Percentiles rank a stretch among this genome's conserved stretches.
Conservation (phyloP, 2,888 invertebrate genomes). For the Lasiommata megera region DNA sequence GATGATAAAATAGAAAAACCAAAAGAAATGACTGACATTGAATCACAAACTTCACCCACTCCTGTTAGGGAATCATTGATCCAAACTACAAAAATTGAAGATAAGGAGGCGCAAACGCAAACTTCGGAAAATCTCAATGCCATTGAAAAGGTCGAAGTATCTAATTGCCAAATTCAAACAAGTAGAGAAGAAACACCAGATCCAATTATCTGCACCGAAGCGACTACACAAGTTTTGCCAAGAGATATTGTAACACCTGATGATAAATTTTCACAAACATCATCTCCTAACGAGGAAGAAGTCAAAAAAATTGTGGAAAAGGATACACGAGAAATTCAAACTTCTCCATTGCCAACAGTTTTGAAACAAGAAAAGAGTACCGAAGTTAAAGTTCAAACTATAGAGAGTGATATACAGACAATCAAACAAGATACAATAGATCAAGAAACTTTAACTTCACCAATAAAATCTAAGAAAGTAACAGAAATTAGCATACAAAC, state of each 20-base stretch:
- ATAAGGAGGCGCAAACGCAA: slow-evolving; percentile 64
- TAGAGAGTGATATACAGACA: slow-evolving; percentile 68
- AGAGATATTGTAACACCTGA: slow-evolving; percentile 59
- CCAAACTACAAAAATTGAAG: slow-evolving; percentile 83
- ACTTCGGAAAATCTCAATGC: slow-evolving; percentile 56
- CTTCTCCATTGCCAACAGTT: slow-evolving; percentile 68
- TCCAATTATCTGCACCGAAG: slow-evolving; percentile 67
- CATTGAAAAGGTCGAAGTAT: slow-evolving; percentile 61
- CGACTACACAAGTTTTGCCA: slow-evolving; percentile 77
- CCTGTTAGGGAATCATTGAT: slow-evolving; percentile 71
- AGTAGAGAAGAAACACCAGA: slow-evolving; percentile 62
- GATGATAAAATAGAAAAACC: slow-evolving; percentile 50
- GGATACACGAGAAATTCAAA: slow-evolving; percentile 76
- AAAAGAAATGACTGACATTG: slow-evolving; percentile 58
- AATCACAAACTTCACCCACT: slow-evolving; percentile 80
- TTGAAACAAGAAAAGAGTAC: slow-evolving; percentile 63
- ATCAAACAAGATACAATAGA: slow-evolving; percentile 52
- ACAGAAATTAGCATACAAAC: slow-evolving; percentile 65
- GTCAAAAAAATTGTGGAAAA: slow-evolving; percentile 44
- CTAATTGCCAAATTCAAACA: slow-evolving; percentile 68
- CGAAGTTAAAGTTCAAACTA: slow-evolving; percentile 60
- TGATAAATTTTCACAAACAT: slow-evolving; percentile 78
- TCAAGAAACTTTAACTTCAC: slow-evolving; percentile 65
- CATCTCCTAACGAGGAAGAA: slow-evolving; percentile 44
- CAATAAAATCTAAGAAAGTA: slow-evolving; percentile 51